A percentile compares a stretch with the other conserved stretches of the same genome.
phyloP scores from a whole-genome alignment of 2,113 vertebrate genomes.

The Rostratula benghalensis region DNA sequence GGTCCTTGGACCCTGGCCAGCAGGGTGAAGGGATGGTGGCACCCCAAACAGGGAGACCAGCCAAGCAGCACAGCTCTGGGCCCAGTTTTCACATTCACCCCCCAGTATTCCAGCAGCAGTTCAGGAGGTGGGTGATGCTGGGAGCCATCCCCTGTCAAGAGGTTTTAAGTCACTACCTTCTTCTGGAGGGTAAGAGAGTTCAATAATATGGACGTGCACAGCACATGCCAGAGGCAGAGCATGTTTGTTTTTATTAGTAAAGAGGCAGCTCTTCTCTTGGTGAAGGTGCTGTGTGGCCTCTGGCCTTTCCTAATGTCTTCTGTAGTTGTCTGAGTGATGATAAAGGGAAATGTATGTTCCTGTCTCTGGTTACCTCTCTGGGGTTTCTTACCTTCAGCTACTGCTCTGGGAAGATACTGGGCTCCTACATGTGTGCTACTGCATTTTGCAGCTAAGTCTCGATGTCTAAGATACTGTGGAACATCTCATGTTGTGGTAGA shows the following conservation, averaged over 20 bases:
- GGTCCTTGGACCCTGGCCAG: accelerated
- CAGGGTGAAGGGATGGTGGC: accelerated
- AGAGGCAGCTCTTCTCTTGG: neutral
- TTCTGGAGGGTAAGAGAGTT: neutral
- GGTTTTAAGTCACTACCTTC: neutral
- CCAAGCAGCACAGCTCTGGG: neutral
- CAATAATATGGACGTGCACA: neutral
- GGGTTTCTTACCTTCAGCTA: neutral
- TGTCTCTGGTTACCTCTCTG: neutral
- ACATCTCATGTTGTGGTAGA: neutral
- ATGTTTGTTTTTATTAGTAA: neutral
- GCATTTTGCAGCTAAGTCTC: neutral
- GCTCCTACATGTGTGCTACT: neutral
- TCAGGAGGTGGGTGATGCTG: neutral
- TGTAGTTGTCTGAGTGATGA: neutral
- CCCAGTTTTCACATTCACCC: neutral
- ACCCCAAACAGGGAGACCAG: accelerated
- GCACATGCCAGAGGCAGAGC: neutral
- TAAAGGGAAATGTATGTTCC: neutral
- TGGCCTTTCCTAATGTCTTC: neutral
- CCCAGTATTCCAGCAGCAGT: neutral
- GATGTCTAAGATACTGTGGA: neutral
- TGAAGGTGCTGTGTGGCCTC: neutral
- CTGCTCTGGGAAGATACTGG: neutral
- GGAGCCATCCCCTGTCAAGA: neutral